Evolutionary conservation across 2,797 vertebrate species (phyloP).

Genomic region (Gobio occitaniae): DNA sequence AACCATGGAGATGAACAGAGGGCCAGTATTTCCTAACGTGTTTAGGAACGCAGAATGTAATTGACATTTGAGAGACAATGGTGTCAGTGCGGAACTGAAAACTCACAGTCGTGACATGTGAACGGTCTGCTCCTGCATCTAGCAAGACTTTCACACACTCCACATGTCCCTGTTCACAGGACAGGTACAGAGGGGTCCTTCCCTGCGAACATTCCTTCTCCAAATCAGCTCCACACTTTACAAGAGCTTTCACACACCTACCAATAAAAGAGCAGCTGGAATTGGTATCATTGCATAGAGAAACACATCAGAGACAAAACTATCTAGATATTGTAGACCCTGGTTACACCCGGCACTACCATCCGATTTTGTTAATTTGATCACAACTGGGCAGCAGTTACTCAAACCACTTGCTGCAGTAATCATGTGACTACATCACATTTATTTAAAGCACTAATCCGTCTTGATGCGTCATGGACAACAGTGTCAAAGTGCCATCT

Average conservation of each 20-base stretch:
- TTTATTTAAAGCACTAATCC: background rate
- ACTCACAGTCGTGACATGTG: slow-evolving; percentile 82
- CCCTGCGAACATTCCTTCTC: slow-evolving; percentile 81
- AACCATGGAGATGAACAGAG: slow-evolving; percentile 66
- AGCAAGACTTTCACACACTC: slow-evolving; percentile 86
- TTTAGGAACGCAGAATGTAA: slow-evolving; percentile 1
- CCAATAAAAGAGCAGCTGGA: background rate
- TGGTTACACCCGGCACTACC: background rate
- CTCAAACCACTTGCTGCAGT: background rate
- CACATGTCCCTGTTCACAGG: slow-evolving; percentile 84
- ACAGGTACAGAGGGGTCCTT: slow-evolving; percentile 88
- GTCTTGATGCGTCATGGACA: background rate
- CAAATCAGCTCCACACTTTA: slow-evolving; percentile 84
- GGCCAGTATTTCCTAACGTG: slow-evolving; percentile 1
- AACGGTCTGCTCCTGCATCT: slow-evolving; percentile 83
- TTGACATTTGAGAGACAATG: slow-evolving; percentile 15
- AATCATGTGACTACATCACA: background rate
- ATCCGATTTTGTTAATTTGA: background rate
- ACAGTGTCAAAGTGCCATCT: background rate
- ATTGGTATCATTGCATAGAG: background rate
- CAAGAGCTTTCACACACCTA: slow-evolving; percentile 90
- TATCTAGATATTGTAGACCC: background rate
- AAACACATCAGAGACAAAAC: background rate
- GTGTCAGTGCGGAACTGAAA: slow-evolving; percentile 25
- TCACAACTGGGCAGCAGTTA: background rate